Conservation (phyloP, 2,888 invertebrate species). For the Ryuthela nishihirai region DNA sequence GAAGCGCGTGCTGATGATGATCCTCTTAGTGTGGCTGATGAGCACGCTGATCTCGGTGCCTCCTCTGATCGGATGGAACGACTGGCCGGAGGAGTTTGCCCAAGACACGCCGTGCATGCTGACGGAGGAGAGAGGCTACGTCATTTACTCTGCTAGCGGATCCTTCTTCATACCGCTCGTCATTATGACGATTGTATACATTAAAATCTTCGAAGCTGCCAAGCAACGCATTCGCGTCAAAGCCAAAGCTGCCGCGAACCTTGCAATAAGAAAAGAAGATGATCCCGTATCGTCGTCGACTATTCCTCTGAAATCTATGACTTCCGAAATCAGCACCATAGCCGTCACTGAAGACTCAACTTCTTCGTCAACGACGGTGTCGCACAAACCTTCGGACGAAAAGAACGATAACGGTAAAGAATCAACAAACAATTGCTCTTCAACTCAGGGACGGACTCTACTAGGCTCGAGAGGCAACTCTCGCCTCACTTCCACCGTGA, state of each 20-base stretch:
- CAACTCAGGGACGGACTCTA: slow-evolving; percentile 7
- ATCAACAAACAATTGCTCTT: background rate
- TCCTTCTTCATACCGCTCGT: slow-evolving; percentile 92
- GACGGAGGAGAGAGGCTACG: slow-evolving; percentile 82
- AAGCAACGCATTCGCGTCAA: slow-evolving; percentile 76
- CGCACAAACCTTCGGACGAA: slow-evolving; percentile 11
- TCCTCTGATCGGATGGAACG: slow-evolving; percentile 88
- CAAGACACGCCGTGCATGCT: slow-evolving; percentile 76
- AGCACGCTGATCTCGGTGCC: slow-evolving; percentile 85
- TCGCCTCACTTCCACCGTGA: slow-evolving; percentile 43
- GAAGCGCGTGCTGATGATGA: slow-evolving; percentile 78
- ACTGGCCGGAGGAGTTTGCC: slow-evolving; percentile 77
- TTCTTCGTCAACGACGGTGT: slow-evolving; percentile 20
- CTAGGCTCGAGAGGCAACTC: slow-evolving; percentile 27
- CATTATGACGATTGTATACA: slow-evolving; percentile 93
- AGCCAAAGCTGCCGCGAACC: slow-evolving; percentile 64
- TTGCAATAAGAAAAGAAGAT: slow-evolving; percentile 23
- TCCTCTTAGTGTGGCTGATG: slow-evolving; percentile 79
- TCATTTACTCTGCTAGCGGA: slow-evolving; percentile 85
- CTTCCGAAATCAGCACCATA: slow-evolving; percentile 31
- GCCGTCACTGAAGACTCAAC: slow-evolving; percentile 33
- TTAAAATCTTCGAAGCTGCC: slow-evolving; percentile 93
- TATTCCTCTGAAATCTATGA: slow-evolving; percentile 28
- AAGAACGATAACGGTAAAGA: slow-evolving; percentile 1
- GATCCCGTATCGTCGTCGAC: slow-evolving; percentile 21